Evolutionary conservation across 2,113 vertebrate species (phyloP).

Genomic region (Pogona vitticeps): DNA sequence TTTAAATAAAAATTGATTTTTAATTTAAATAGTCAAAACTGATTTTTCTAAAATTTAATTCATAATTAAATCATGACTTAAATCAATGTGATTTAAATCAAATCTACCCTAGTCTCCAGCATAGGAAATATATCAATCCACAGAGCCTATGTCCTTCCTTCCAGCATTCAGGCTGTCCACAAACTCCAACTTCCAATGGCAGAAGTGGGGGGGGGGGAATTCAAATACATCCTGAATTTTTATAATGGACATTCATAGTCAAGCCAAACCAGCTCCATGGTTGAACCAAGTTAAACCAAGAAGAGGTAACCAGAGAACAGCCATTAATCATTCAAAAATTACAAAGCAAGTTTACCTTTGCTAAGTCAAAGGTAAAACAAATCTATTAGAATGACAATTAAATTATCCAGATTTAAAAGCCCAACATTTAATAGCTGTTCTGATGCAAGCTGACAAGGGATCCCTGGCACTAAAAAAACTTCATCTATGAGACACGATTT

Average conservation of each 20-base stretch:
- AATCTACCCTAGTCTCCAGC: too few species aligned
- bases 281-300: constrained; percentile 31
- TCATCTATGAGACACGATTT: constrained; percentile 35
- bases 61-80: too few species aligned
- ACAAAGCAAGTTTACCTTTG: constrained; percentile 58
- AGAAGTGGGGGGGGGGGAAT: neutral
- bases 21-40: too few species aligned
- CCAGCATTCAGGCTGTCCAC: too few species aligned
- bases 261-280: constrained; percentile 45
- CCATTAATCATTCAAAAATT: constrained; percentile 72
- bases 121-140: too few species aligned
- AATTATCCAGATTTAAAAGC: constrained; percentile 53
- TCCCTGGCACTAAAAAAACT: constrained; percentile 28
- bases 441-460: constrained; percentile 29
- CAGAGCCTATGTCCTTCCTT: neutral
- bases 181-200: too few species aligned
- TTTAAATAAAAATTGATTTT: too few species aligned
- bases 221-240: constrained; percentile 42
- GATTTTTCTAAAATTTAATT: too few species aligned
- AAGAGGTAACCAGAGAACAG: constrained; percentile 58
- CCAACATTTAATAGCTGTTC: constrained; percentile 45
- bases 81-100: too few species aligned
- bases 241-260: constrained; percentile 54
- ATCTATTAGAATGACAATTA: constrained; percentile 73
- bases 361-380: constrained; percentile 74